Conservation (phyloP, 2,797 vertebrate species). For the Hippocampus kuda region DNA sequence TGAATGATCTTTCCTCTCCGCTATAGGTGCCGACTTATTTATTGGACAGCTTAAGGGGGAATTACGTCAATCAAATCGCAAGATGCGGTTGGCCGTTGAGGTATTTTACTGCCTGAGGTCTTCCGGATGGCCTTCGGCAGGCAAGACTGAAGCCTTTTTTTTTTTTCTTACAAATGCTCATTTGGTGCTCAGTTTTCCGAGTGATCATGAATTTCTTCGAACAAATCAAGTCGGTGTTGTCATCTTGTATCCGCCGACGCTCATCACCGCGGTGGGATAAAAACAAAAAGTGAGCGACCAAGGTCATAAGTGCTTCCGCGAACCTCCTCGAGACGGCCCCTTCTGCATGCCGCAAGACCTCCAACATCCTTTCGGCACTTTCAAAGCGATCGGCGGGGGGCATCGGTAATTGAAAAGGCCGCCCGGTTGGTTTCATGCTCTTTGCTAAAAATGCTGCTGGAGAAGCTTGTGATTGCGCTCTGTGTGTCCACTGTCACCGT, state of each 20-base stretch:
- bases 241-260: too few relatives aligned
- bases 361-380: conserved; percentile 40
- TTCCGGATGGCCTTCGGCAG: not conserved
- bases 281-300: not conserved
- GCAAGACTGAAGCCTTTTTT: not conserved
- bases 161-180: not conserved
- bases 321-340: conserved; percentile 18
- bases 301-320: conserved; percentile 11
- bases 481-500: conserved; percentile 40
- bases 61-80: conserved; percentile 3
- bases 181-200: not conserved
- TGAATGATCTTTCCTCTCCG: not conserved
- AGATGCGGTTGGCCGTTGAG: not conserved
- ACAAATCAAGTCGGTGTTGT: not conserved
- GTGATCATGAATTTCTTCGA: not conserved
- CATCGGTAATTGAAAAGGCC: conserved; percentile 44
- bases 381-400: conserved; percentile 39
- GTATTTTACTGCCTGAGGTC: not conserved
- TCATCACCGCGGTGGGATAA: not conserved
- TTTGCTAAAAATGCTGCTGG: conserved; percentile 44
- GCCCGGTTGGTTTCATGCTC: conserved; percentile 31
- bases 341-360: conserved; percentile 22
- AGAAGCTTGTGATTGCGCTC: conserved; percentile 47
- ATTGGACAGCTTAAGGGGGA: not conserved
- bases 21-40: not conserved